A percentile compares a stretch with the other conserved stretches of the same genome.
Evolutionary conservation across 1,140 invertebrate species (phyloP).

Genomic region (Pseudachorutes palmiensis): DNA sequence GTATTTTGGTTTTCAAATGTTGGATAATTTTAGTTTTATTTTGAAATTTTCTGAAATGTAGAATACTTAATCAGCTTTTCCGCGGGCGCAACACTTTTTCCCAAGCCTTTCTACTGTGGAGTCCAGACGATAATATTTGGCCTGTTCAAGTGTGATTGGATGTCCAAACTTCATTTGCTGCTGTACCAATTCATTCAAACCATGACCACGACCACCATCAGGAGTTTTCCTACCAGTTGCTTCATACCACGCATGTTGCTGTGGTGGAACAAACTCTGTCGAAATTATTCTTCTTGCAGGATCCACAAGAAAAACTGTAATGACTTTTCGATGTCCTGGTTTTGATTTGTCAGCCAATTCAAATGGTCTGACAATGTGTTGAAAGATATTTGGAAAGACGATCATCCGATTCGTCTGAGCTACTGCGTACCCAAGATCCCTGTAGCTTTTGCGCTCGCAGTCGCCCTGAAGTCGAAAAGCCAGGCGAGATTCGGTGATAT

Average conservation of each 20-base stretch:
- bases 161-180: too few relatives aligned
- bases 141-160: too few relatives aligned
- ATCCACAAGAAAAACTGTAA: conserved; percentile 11
- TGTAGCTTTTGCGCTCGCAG: neutral
- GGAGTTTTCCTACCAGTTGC: too few relatives aligned
- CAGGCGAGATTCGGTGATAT: conserved; percentile 17
- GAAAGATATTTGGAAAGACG: conserved; percentile 23
- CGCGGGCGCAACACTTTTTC: too few relatives aligned
- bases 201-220: too few relatives aligned
- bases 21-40: too few relatives aligned
- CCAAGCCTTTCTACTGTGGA: too few relatives aligned
- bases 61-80: too few relatives aligned
- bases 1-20: too few relatives aligned
- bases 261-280: neutral
- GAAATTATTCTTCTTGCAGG: neutral
- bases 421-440: conserved; percentile 3
- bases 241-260: neutral
- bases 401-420: conserved; percentile 9
- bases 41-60: too few relatives aligned
- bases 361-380: conserved; percentile 19
- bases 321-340: conserved; percentile 12
- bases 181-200: too few relatives aligned
- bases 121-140: too few relatives aligned
- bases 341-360: neutral
- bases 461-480: conserved; percentile 8